Base-by-base conservation (phyloP, 2,797 vertebrate species). In the Catostomus latipinnis region DNA sequence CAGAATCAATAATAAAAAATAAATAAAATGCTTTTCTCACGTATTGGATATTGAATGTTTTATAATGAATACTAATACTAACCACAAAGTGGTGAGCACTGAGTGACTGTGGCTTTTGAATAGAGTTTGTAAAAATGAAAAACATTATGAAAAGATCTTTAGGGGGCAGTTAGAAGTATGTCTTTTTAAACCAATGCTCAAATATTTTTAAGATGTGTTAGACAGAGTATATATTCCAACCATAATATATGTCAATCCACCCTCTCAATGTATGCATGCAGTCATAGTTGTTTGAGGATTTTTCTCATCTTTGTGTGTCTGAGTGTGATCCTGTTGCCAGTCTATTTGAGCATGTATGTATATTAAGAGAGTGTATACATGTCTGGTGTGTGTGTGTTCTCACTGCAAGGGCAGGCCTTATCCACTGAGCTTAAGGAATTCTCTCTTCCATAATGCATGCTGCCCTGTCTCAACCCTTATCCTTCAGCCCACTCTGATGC, bases 381-480 rank as follows among this genome's bases (percentile, higher is more conserved):
- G 58, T 75, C 63, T 45, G 34, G 66, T 74, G 6, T 67, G 67
- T 56, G 49, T 80, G 68, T 72, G 22, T 66, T 79, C 69, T 70
- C 65, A 11, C 60, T 81, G 72, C 53, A 77, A 73, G 70, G 61
- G 66, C 49, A 76, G 71, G 58, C 56, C 84, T 70, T 63, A 86
- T 86, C 87, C 86, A 22, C 57, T 83, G 90, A 90, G 88, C 79
- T 76, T 72, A 82, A 81, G 84, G 87, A 78, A 81, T 87, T 91
- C 88, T 86, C 4, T 78, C 81, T 90, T 94, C 89, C 91, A 93
- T 94, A 91, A 94, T 94, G 91, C 90, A 93, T 93, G 90, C 61
- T 74, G 85, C 76, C 73, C 87, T 83, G 91, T 89, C 89, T 92
- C 84, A 85, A 86, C 88, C 89, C 89, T 91, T 88, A 92, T 92